phyloP scores from a whole-genome alignment of 2,888 invertebrate genomes.

The Drosophila paramelanica region DNA sequence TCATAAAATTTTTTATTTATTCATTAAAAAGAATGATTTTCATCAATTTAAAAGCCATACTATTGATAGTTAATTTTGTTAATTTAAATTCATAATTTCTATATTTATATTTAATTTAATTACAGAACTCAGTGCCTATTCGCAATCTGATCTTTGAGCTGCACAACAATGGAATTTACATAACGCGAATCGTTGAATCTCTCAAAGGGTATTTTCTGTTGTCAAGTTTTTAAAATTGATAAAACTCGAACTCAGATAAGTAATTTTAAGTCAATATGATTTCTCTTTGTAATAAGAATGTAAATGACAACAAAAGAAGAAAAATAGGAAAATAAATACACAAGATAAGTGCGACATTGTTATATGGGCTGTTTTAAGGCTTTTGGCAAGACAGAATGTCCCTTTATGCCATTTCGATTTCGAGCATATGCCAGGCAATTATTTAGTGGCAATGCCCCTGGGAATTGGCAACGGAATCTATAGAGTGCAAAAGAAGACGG shows the following conservation, averaged over 20 bases:
- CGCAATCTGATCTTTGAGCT: slow-evolving; percentile 79
- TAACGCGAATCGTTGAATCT: slow-evolving; percentile 82
- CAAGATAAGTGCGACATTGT: slow-evolving; percentile 5
- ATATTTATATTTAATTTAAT: slow-evolving; percentile 27
- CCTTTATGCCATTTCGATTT: slow-evolving; percentile 25
- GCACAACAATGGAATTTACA: slow-evolving; percentile 82
- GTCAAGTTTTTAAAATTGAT: slow-evolving; percentile 68
- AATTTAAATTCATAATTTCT: neutral
- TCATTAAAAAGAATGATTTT: too few relatives aligned
- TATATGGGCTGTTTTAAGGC: neutral
- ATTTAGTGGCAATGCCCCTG: slow-evolving; percentile 55
- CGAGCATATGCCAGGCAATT: slow-evolving; percentile 65
- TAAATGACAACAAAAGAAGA: neutral
- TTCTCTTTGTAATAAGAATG: neutral
- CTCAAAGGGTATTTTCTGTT: slow-evolving; percentile 83
- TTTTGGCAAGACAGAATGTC: neutral
- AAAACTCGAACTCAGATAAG: neutral
- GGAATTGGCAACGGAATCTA: slow-evolving; percentile 51
- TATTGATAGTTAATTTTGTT: too few relatives aligned
- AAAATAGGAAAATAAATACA: slow-evolving; percentile 5
- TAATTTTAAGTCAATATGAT: slow-evolving; percentile 9
- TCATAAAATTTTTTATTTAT: too few relatives aligned
- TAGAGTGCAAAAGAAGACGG: slow-evolving; percentile 57
- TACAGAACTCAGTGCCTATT: slow-evolving; percentile 81
- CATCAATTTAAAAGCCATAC: too few relatives aligned